Evolutionary conservation across 2,797 vertebrate genomes (phyloP).

Genomic region (Pseudotriccus pelzelni): DNA sequence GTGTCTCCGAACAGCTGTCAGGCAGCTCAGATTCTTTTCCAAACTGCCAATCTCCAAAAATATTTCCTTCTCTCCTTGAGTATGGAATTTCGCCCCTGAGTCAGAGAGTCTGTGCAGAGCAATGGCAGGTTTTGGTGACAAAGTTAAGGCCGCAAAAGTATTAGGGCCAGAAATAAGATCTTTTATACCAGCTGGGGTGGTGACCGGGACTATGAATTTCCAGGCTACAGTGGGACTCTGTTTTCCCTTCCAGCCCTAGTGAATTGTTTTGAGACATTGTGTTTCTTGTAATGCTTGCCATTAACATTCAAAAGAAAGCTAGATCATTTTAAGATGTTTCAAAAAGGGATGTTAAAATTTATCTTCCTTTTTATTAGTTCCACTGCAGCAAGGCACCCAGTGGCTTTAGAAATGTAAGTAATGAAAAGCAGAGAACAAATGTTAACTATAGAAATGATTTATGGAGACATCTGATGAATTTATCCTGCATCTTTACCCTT

Average conservation of each 20-base stretch:
- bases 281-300: neutral
- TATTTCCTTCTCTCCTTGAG: neutral
- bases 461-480: conserved; percentile 59
- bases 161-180: neutral
- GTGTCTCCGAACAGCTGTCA: conserved; percentile 24
- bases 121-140: neutral
- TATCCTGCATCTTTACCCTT: conserved; percentile 49
- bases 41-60: conserved; percentile 41
- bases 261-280: neutral
- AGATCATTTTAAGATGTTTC: conserved; percentile 52
- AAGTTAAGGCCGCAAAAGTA: neutral
- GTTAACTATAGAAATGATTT: conserved; percentile 45
- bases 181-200: neutral
- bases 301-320: conserved; percentile 34
- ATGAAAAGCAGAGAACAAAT: conserved; percentile 53
- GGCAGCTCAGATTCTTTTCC: conserved; percentile 34
- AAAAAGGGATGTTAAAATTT: conserved; percentile 58
- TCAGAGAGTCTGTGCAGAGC: neutral
- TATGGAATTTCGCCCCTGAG: conserved; percentile 13
- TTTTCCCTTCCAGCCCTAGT: neutral
- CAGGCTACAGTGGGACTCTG: neutral
- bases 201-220: neutral
- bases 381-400: conserved; percentile 30
- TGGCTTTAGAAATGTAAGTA: conserved; percentile 56
- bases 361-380: conserved; percentile 55